Percentiles rank a stretch among this genome's conserved stretches.
These are phyloP conservation scores for Caenorhabditis zanzibari DNA, from an alignment of 2,888 invertebrate species.

Conservation along the genomic window DNA sequence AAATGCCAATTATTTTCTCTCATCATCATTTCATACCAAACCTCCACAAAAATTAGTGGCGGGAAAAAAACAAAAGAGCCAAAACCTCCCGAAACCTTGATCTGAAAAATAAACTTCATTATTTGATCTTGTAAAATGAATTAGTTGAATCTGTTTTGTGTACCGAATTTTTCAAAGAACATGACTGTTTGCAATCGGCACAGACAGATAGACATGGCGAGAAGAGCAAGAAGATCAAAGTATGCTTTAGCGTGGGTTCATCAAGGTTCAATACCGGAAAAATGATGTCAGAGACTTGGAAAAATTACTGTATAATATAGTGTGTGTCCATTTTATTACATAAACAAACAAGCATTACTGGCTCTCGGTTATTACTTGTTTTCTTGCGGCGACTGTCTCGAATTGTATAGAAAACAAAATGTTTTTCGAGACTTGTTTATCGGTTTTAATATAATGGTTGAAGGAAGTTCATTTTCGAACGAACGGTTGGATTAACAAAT, in stretches of 20 bases:
- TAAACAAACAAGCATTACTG: slow-evolving; percentile 19
- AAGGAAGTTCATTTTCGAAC: slow-evolving; percentile 36
- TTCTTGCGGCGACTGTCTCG: slow-evolving; percentile 23
- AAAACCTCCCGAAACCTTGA: slow-evolving; percentile 10
- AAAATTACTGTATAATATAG: slow-evolving; percentile 3
- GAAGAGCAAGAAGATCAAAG: slow-evolving; percentile 30
- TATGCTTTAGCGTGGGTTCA: slow-evolving; percentile 17
- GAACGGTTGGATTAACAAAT: slow-evolving; percentile 29
- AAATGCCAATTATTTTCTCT: not conserved
- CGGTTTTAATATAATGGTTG: slow-evolving; percentile 27
- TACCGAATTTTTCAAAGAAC: slow-evolving; percentile 42
- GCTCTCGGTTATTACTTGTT: slow-evolving; percentile 35
- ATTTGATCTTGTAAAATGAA: slow-evolving; percentile 30
- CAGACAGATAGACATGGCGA: slow-evolving; percentile 11
- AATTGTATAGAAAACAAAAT: not conserved
- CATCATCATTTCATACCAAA: slow-evolving; percentile 23
- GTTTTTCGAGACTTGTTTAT: slow-evolving; percentile 15
- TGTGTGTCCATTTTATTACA: slow-evolving; percentile 2
- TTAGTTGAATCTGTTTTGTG: slow-evolving; percentile 16
- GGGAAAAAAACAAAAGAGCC: slow-evolving; percentile 13
- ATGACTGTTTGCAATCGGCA: slow-evolving; percentile 28
- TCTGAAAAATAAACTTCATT: slow-evolving; percentile 45
- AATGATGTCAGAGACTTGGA: slow-evolving; percentile 24
- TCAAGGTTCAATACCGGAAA: slow-evolving; percentile 20
- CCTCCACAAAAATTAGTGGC: slow-evolving; percentile 18